phyloP scores from a whole-genome alignment of 2,113 vertebrate species.

The Rhagologus leucostigma region DNA sequence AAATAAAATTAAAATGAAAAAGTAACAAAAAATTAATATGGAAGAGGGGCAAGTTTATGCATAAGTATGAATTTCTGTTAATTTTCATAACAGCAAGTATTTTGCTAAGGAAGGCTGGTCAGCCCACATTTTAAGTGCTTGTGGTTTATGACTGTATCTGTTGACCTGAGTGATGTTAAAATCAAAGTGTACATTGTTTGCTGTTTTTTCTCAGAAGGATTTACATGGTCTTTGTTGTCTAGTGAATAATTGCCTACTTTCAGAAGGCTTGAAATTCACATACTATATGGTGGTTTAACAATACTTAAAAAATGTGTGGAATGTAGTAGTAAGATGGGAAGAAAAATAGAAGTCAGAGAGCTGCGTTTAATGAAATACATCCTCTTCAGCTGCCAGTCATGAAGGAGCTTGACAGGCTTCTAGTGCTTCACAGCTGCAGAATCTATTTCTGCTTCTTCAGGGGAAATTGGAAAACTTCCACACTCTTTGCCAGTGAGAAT shows the following conservation, averaged over 20 bases:
- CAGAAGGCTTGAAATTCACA: neutral
- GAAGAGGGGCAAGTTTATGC: neutral
- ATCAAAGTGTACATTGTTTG: neutral
- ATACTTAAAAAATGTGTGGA: neutral
- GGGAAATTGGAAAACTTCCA: conserved; percentile 47
- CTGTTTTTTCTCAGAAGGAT: neutral
- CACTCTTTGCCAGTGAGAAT: neutral
- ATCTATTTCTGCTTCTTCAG: conserved; percentile 38
- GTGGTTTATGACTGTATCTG: neutral
- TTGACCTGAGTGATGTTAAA: neutral
- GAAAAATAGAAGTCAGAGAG: neutral
- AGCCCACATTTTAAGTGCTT: neutral
- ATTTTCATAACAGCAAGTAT: neutral
- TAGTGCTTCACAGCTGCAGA: conserved; percentile 33
- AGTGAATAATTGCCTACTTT: neutral
- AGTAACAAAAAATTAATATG: neutral
- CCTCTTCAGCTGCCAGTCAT: conserved; percentile 36
- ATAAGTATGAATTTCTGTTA: neutral
- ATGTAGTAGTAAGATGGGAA: neutral
- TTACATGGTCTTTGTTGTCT: neutral
- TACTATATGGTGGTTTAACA: neutral
- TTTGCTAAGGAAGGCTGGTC: neutral
- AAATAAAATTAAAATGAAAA: conserved; percentile 43
- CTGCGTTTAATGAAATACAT: conserved; percentile 1
- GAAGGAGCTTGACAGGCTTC: conserved; percentile 12